Base-by-base conservation (phyloP, 2,888 invertebrate genomes). In the Tribolium freemani region DNA sequence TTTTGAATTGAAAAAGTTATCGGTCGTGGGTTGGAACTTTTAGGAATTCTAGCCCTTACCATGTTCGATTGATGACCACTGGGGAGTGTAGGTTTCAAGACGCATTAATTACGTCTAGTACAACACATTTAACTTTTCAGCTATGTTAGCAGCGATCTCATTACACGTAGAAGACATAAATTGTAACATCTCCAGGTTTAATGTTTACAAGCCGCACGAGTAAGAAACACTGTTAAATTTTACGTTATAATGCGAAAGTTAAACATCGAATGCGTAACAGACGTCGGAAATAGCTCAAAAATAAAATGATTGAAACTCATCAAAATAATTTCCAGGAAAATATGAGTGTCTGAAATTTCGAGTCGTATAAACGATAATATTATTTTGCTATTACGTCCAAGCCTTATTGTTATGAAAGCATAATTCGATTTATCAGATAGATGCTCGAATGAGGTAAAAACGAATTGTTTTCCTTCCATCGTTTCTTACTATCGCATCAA, bases 381-480 rank as follows among this genome's bases (percentile, higher is more conserved):
- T 56, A 66, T 66, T 66, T 54, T 13, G 30, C 44, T 16, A 54
- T 66, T 44, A 38, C 31, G 51, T 44, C 45, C 45, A 50, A 8
- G 20, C 31, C 48, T 50, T 57, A 68, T 68, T 51, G 69, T 60
- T 58, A 60, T 69, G 53, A 60, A 69, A 69, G n/a, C 53, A 13
- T 60, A 69, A 69, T 60, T 60, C 69, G 60, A 69, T 69, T 69
- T 69, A 45, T 45, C 53, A 46, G 58, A 67, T 67, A 46, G 66
- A 67, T 56, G 21, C 54, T 54, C 56, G 56, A 67, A 50, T 58
- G 48, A 30, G 46, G 68, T 68, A 69, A 51, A 60, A 69, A 57
- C 60, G 51, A 51, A 70, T 70, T 70, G 63, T 70, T 70, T 63
- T 70, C 60, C 56, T 63, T 70, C 50, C 63, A 63, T 69, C 61